Percentiles rank a stretch among this genome's conserved stretches.
phyloP scores from a whole-genome alignment of 2,113 vertebrate genomes.

The Perognathus longimembris region DNA sequence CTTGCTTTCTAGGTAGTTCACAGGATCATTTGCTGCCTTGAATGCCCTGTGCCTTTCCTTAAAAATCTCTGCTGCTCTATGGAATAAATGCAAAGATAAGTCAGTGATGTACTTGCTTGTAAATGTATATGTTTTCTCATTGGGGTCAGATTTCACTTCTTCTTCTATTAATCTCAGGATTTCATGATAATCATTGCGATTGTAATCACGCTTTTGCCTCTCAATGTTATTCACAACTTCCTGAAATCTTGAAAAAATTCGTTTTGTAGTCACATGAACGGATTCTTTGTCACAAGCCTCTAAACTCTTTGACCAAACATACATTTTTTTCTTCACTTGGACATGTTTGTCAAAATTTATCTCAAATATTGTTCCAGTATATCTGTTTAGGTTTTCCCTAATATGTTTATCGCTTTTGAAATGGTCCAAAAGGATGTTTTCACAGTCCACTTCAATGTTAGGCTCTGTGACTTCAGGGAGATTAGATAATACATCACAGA shows the following conservation, averaged over 20 bases:
- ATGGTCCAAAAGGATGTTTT: constrained; percentile 52
- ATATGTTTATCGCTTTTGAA: constrained; percentile 53
- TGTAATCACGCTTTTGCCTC: constrained; percentile 29
- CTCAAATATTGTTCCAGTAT: background rate
- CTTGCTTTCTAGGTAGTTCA: constrained; percentile 73
- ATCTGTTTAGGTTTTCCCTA: accelerated
- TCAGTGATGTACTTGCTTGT: constrained; percentile 71
- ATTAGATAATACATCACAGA: constrained; percentile 32
- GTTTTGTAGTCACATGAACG: background rate
- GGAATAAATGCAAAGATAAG: constrained; percentile 76
- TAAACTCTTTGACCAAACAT: accelerated
- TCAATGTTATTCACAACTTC: background rate
- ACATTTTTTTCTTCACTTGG: accelerated
- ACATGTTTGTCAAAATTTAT: background rate
- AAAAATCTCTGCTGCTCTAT: constrained; percentile 57
- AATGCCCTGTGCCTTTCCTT: constrained; percentile 75
- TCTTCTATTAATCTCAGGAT: constrained; percentile 45
- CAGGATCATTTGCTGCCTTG: constrained; percentile 76
- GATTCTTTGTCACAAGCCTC: accelerated
- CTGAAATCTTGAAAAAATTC: background rate
- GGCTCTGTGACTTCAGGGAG: background rate
- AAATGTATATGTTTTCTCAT: constrained; percentile 33
- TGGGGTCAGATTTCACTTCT: constrained; percentile 31
- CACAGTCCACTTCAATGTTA: constrained; percentile 36
- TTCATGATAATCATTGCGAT: constrained; percentile 61